Conservation (phyloP, 1,140 invertebrate genomes). For the Bombyx mori region DNA sequence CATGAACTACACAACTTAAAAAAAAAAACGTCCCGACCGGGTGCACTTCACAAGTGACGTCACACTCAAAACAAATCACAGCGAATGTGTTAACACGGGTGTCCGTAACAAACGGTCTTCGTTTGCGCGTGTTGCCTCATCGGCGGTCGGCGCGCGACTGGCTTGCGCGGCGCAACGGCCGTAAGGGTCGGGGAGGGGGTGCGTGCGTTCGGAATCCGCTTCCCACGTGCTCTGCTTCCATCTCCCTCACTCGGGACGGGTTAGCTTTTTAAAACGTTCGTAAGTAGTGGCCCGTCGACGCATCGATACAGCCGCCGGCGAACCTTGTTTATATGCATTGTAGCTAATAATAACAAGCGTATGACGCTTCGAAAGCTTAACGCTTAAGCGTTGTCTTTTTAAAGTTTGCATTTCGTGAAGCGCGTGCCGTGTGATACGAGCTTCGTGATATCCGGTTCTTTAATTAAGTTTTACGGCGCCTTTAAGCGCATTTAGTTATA, state of each 20-base stretch:
- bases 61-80: constrained; percentile 61
- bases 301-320: constrained; percentile 56
- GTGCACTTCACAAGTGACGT: constrained; percentile 44
- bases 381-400: no score
- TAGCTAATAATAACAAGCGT: constrained; percentile 61
- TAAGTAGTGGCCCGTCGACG: constrained; percentile 36
- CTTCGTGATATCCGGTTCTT: no score
- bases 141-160: constrained; percentile 64
- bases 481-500: no score
- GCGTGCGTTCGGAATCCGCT: constrained; percentile 68
- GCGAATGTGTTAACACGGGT: constrained; percentile 47
- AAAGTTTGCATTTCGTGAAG: no score
- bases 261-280: constrained; percentile 63
- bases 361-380: constrained; percentile 36
- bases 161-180: constrained; percentile 44
- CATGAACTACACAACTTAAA: constrained; percentile 36
- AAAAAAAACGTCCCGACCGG: constrained; percentile 23
- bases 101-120: constrained; percentile 19
- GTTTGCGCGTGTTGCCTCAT: constrained; percentile 34
- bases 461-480: no score
- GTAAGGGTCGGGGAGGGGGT: constrained; percentile 35
- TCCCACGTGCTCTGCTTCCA: constrained; percentile 58
- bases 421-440: no score
- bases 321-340: constrained; percentile 61
- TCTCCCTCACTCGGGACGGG: constrained; percentile 63